Base-by-base conservation (phyloP, 2,113 vertebrate genomes). In the Anarrhichthys ocellatus region DNA sequence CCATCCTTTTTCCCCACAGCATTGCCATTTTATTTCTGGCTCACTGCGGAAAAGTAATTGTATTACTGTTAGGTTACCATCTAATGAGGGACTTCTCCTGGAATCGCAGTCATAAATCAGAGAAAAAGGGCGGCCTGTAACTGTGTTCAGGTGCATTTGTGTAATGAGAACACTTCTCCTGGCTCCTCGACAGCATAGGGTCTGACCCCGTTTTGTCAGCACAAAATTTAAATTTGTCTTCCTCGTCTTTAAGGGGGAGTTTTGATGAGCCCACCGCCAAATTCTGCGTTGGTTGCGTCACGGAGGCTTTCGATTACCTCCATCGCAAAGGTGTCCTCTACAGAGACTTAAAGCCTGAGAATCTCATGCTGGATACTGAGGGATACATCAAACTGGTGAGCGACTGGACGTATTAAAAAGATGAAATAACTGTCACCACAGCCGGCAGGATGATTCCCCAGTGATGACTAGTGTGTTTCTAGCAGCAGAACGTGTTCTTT, bases 321-420 rank as follows among this genome's bases (percentile, higher is more conserved):
- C 97, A 99, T 85, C 96, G 92, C 52, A 96, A 95, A 71, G 96
- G 96, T 14, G 96, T 98, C 63, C 94, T 98, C 85, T 99, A 99
- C 95, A 94, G 97, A 91, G 97, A 98, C 85, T 90, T 99, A 87
- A 99, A 98, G 87, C 97, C 97, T 24, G 97, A 99, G 94, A 99
- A 99, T 69, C 95, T 99, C 56, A 96, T 98, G 94, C 93, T 99
- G 85, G 97, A 99, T 76, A 76, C 95, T 1, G 96, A 97, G 2
- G 97, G 97, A 48, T 98, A 98, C 84, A 95, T 98, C 82, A 99
- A 98, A 88, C 84, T 99, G 96, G 97, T 99, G 89, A 86, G 82
- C 7, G 6, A 24, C 54, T 24, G 1, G 10, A 63, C 9, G n/a
- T 27, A 24, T 24, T 18, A 4, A 34, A 48, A 74, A 29, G 36